Base-by-base conservation (phyloP, 2,888 invertebrate species). In the Lordiphosa fenestrarum region DNA sequence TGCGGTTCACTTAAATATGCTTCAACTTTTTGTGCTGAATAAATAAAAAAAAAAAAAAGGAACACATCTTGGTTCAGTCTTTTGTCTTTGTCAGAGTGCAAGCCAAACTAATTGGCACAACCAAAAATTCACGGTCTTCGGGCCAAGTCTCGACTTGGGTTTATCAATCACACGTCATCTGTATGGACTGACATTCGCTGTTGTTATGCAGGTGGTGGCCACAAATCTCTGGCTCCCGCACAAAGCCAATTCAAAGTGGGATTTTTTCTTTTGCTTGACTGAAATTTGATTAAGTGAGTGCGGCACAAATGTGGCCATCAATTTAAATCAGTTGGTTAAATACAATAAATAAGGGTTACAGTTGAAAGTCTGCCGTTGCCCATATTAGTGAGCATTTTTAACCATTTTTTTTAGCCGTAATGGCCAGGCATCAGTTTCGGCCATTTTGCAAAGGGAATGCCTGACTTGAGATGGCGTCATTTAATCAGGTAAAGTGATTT, bases 401-500 rank as follows among this genome's bases (percentile, higher is more conserved):
- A 85, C 82, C 74, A 84, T 84, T 86, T 25, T 25, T 25, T 10
- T 10, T 7, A 3, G 10, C 49, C 58, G 48, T 82, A 85, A 82
- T 84, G 80, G 78, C 56, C 12, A 44, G 53, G 52, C 71, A 73
- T 78, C 71, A 60, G 56, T 71, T 62, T 82, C 56, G 62, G 58
- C 62, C 80, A 64, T 66, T 62, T 19, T 37, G 46, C 25, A 36
- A 59, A 57, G 60, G 44, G 46, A 61, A 49, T 46, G 62, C 50
- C 58, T 51, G 39, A 53, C 48, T 19, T 78, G 58, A 62, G 52
- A 62, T 69, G 78, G 69, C 74, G 78, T 67, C 82, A 82, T 84
- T 81, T 81, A 85, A 81, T 81, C 81, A 81, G 86, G 62, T 74
- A 81, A 85, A 81, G 86, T 85, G 81, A 86, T 81, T 85, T 84